These are phyloP conservation scores for Chionomys nivalis DNA, from an alignment of 2,113 vertebrate genomes.

Conservation along the genomic window DNA sequence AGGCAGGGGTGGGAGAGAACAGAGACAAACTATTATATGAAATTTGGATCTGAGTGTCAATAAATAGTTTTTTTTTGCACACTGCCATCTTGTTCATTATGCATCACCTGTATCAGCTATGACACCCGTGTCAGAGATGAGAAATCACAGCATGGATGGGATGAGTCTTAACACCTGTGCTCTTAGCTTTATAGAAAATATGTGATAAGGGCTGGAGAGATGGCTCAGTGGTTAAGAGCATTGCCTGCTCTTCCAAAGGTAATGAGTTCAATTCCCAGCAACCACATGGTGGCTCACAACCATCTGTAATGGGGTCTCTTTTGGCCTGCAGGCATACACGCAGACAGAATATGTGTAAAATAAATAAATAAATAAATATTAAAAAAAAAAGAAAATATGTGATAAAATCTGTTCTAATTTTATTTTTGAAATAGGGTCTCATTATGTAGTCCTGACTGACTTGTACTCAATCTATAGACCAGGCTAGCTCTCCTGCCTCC, in stretches of 20 bases:
- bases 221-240: too few species aligned
- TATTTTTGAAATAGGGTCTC: not conserved
- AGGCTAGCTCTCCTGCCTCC: not conserved
- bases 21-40: not conserved
- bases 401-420: not conserved
- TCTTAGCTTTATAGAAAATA: not conserved
- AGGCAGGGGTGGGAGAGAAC: not conserved
- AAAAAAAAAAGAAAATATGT: not conserved
- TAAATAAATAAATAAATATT: too few species aligned
- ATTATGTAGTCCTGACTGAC: not conserved
- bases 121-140: not conserved
- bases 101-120: not conserved
- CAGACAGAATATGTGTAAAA: too few species aligned
- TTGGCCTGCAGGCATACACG: too few species aligned
- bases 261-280: too few species aligned
- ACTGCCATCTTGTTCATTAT: not conserved
- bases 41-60: not conserved
- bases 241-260: too few species aligned
- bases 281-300: too few species aligned
- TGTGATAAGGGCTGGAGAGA: too few species aligned
- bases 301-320: too few species aligned
- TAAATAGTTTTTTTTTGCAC: not conserved
- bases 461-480: not conserved
- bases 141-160: not conserved
- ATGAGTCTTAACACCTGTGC: not conserved